These are phyloP conservation scores for Dendrocincla fuliginosa DNA, from an alignment of 2,797 vertebrate genomes.

Conservation along the genomic window DNA sequence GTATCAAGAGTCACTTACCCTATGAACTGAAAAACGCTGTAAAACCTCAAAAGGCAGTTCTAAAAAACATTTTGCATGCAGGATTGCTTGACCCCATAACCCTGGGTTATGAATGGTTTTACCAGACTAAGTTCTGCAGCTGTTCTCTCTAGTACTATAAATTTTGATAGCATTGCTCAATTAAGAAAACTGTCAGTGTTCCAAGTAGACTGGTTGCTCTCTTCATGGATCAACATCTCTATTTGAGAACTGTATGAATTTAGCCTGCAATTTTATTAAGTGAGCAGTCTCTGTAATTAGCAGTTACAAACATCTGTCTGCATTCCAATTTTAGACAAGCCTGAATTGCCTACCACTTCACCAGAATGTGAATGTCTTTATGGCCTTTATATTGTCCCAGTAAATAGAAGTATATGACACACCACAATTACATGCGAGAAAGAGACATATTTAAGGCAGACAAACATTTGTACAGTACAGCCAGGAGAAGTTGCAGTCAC, in stretches of 20 bases:
- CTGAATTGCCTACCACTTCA: background rate
- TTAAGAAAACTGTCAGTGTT: background rate
- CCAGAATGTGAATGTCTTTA: background rate
- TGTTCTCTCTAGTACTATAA: background rate
- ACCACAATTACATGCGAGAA: background rate
- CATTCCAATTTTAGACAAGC: constrained; percentile 30
- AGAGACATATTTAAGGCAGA: background rate
- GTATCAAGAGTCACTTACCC: background rate
- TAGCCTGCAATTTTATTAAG: constrained; percentile 31
- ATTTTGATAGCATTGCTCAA: background rate
- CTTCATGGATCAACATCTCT: background rate
- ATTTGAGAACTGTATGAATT: background rate
- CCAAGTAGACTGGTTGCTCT: background rate
- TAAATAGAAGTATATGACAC: background rate
- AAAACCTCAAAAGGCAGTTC: background rate
- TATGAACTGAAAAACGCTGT: background rate
- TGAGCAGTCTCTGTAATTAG: background rate
- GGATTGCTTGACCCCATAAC: background rate
- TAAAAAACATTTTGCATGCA: background rate
- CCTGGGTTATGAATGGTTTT: background rate
- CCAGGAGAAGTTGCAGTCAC: background rate
- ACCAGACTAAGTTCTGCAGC: background rate
- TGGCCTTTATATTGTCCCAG: background rate
- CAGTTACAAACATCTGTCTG: background rate
- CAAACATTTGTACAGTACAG: background rate